A percentile compares a stretch with the other conserved stretches of the same genome.
Conservation (phyloP, 2,797 vertebrate species). For the Pseudomugil tenellus region DNA sequence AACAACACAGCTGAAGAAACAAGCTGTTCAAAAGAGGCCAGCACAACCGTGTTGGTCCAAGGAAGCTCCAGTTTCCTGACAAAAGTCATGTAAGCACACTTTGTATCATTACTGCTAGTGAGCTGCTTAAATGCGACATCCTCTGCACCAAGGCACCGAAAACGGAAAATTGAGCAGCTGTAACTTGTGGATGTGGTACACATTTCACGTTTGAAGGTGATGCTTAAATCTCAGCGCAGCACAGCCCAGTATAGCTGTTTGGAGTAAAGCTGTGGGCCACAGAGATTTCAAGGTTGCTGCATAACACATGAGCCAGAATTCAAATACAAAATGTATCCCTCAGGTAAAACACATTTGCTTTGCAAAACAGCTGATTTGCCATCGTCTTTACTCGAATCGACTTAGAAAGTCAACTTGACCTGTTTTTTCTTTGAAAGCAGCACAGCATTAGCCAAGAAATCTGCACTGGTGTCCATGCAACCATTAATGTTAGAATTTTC, state of each 20-base stretch:
- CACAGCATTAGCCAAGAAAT: background rate
- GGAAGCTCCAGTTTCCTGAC: slow-evolving; percentile 9
- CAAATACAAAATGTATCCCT: slow-evolving; percentile 31
- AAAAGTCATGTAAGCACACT: slow-evolving; percentile 5
- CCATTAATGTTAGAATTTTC: background rate
- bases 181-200: slow-evolving; percentile 3
- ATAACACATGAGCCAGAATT: slow-evolving; percentile 46
- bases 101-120: background rate
- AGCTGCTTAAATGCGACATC: background rate
- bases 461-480: background rate
- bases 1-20: slow-evolving; percentile 29
- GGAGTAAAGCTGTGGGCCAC: slow-evolving; percentile 20
- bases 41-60: background rate
- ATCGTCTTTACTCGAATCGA: background rate
- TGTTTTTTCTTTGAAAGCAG: background rate
- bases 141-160: background rate
- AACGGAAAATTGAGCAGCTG: background rate
- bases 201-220: slow-evolving; percentile 23
- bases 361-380: slow-evolving; percentile 21
- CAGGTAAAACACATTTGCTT: slow-evolving; percentile 35
- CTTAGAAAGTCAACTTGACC: background rate
- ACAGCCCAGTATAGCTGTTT: slow-evolving; percentile 12
- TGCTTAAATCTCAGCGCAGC: slow-evolving; percentile 30
- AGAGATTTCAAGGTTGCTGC: slow-evolving; percentile 36
- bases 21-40: slow-evolving; percentile 1